Evolutionary conservation across 2,113 vertebrate genomes (phyloP).

Genomic region (Ceuthmochares aereus): DNA sequence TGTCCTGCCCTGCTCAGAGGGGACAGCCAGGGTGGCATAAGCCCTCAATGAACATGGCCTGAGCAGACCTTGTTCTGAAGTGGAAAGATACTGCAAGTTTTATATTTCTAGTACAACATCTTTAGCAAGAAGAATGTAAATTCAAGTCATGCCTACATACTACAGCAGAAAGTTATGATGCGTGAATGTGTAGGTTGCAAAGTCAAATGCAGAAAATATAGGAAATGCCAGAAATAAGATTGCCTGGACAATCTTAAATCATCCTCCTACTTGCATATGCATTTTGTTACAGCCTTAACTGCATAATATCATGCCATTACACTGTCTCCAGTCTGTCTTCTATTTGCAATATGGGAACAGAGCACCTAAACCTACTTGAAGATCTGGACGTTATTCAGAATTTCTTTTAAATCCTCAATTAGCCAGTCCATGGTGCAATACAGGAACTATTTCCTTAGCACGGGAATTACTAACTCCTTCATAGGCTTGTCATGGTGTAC

Average conservation of each 20-base stretch:
- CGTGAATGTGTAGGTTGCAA: constrained; percentile 9
- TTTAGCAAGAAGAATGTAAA: neutral
- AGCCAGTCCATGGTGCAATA: neutral
- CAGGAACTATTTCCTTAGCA: neutral
- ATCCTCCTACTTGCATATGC: constrained; percentile 17
- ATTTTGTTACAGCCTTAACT: constrained; percentile 33
- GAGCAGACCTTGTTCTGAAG: neutral
- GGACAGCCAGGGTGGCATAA: neutral
- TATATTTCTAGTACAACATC: neutral
- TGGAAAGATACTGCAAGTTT: neutral
- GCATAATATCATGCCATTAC: neutral
- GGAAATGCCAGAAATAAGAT: constrained; percentile 53
- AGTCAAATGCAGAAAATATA: constrained; percentile 32
- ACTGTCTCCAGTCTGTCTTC: neutral
- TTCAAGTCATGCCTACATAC: neutral
- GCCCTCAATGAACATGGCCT: neutral
- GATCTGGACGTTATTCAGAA: neutral
- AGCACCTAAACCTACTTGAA: neutral
- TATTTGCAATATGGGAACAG: neutral
- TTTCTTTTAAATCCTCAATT: neutral
- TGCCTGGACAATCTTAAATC: constrained; percentile 43
- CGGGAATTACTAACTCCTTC: neutral
- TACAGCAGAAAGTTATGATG: neutral
- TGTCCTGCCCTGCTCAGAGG: neutral
- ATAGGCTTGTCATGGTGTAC: neutral